A percentile compares a stretch with the other conserved stretches of the same genome.
These are phyloP conservation scores for Tragulus kanchil DNA, from an alignment of 2,113 vertebrate species.

Conservation along the genomic window DNA sequence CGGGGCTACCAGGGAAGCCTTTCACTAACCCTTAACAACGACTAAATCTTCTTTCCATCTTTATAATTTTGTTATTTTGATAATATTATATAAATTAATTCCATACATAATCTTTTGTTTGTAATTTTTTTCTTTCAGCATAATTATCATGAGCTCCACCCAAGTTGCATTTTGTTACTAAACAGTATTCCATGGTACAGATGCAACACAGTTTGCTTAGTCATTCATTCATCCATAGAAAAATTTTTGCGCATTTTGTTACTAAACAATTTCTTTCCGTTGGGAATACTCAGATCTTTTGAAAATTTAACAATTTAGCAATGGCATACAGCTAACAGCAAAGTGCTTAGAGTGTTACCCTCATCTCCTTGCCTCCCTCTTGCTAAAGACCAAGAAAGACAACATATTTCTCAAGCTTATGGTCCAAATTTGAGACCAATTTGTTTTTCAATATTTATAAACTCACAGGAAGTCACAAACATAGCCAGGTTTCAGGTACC, in stretches of 20 bases:
- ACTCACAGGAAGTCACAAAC: neutral
- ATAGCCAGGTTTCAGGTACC: neutral
- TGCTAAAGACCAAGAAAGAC: neutral
- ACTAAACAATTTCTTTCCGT: no score
- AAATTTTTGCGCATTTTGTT: no score
- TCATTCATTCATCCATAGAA: neutral
- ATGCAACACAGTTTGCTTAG: neutral
- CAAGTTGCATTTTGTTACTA: neutral
- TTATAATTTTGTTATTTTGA: neutral
- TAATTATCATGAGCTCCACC: neutral
- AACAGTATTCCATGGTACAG: neutral
- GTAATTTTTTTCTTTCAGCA: neutral
- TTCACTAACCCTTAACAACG: no score
- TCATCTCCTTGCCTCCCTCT: neutral
- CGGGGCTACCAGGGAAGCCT: no score
- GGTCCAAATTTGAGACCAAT: neutral
- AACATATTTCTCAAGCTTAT: neutral
- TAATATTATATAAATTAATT: neutral
- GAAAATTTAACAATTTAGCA: neutral
- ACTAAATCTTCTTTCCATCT: neutral
- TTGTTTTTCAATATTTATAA: conserved; percentile 16
- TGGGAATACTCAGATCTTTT: neutral
- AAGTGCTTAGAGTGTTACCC: neutral
- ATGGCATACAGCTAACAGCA: neutral
- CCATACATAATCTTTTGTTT: neutral